Evolutionary conservation across 2,888 invertebrate species (phyloP).

Genomic region (Atethmia centrago): DNA sequence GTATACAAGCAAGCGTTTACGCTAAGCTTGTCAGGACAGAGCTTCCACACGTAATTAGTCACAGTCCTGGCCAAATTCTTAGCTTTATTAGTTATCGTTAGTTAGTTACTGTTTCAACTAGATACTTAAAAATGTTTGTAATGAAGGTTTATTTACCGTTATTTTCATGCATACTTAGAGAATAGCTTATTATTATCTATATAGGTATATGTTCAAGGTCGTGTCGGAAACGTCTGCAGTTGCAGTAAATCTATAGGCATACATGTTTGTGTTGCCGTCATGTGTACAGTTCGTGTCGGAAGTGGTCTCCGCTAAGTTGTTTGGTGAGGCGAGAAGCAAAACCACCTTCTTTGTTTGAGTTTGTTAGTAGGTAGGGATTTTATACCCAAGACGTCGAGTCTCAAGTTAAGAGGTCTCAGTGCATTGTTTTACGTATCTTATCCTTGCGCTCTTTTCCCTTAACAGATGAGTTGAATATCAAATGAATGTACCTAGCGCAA

Average conservation of each 20-base stretch:
- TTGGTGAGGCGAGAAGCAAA: conserved; percentile 60
- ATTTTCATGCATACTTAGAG: conserved; percentile 30
- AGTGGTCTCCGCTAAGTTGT: conserved; percentile 65
- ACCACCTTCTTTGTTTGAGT: conserved; percentile 60
- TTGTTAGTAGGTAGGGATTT: conserved; percentile 46
- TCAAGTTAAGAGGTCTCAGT: conserved; percentile 18
- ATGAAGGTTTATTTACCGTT: conserved; percentile 26
- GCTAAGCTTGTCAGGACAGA: background rate
- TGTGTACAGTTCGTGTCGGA: conserved; percentile 63
- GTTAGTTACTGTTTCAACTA: conserved; percentile 2
- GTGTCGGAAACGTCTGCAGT: conserved; percentile 36
- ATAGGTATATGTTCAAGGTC: conserved; percentile 47
- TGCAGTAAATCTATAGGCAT: conserved; percentile 20
- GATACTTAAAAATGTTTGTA: conserved; percentile 13
- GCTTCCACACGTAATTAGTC: background rate
- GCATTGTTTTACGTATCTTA: conserved; percentile 42
- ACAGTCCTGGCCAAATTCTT: background rate
- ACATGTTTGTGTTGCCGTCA: conserved; percentile 44
- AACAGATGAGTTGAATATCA: conserved; percentile 59
- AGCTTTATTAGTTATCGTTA: background rate
- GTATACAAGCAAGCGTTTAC: no score
- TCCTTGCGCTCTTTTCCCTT: conserved; percentile 59
- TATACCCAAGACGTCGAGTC: conserved; percentile 17
- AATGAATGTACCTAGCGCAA: conserved; percentile 36
- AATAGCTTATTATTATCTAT: conserved; percentile 42